Percentiles rank a stretch among this genome's conserved stretches.
Evolutionary conservation across 2,113 vertebrate species (phyloP).

Genomic region (Engystomops pustulosus): DNA sequence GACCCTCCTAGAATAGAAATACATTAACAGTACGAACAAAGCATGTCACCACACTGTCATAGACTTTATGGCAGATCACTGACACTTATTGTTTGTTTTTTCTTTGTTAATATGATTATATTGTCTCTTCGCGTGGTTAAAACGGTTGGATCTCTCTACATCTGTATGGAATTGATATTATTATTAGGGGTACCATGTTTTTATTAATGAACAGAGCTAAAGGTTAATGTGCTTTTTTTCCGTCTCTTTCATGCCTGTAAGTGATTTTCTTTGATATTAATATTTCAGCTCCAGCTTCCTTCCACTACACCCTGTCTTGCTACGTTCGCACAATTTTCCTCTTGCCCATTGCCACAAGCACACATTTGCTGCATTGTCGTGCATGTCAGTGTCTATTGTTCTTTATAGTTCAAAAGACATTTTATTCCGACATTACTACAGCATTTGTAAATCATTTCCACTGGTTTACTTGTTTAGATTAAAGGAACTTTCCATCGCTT

Average conservation of each 20-base stretch:
- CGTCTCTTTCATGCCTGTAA: slow-evolving; percentile 47
- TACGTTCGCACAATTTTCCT: slow-evolving; percentile 40
- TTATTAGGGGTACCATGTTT: slow-evolving; percentile 22
- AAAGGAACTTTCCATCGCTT: slow-evolving; percentile 46
- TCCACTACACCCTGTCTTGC: slow-evolving; percentile 49
- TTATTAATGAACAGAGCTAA: slow-evolving; percentile 33
- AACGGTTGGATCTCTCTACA: slow-evolving; percentile 38
- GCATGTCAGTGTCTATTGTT: slow-evolving; percentile 40
- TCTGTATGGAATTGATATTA: slow-evolving; percentile 37
- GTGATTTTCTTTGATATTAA: slow-evolving; percentile 54
- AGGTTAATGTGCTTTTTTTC: slow-evolving; percentile 54
- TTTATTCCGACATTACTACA: slow-evolving; percentile 21
- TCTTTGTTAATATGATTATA: slow-evolving; percentile 2
- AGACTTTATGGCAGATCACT: not conserved
- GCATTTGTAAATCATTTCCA: slow-evolving; percentile 38
- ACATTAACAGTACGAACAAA: no score
- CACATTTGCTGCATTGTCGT: slow-evolving; percentile 22
- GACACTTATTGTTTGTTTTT: not conserved
- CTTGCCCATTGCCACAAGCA: not conserved
- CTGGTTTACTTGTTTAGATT: slow-evolving; percentile 30
- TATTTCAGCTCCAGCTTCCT: slow-evolving; percentile 48
- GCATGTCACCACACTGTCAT: no score
- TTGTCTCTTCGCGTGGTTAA: slow-evolving; percentile 7
- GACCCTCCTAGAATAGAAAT: no score
- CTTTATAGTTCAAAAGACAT: slow-evolving; percentile 45